phyloP scores from a whole-genome alignment of 2,113 vertebrate genomes.

The Tapirus terrestris region DNA sequence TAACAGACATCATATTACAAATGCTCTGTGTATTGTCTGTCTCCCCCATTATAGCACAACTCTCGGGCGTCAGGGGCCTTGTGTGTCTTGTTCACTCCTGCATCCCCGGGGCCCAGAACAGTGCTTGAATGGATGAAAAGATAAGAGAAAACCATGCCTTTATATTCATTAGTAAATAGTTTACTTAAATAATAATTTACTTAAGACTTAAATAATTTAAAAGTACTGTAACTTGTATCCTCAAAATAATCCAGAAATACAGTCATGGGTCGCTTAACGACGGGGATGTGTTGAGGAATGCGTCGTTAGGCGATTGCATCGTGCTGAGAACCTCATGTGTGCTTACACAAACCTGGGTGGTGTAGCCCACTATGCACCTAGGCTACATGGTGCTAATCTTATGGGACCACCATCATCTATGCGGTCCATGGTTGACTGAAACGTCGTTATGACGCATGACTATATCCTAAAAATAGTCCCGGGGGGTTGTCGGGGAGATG shows the following conservation, averaged over 20 bases:
- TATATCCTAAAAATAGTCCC: not conserved
- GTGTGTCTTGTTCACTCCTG: not conserved
- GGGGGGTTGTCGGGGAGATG: not conserved
- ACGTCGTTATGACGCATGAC: too few relatives aligned
- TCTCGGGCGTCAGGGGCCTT: not conserved
- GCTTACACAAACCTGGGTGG: too few relatives aligned
- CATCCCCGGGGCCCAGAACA: not conserved
- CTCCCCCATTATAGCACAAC: too few relatives aligned
- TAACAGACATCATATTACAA: not conserved
- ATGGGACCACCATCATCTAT: too few relatives aligned
- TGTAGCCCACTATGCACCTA: too few relatives aligned
- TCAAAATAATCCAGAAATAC: not conserved
- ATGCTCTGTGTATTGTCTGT: not conserved
- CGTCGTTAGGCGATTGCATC: too few relatives aligned
- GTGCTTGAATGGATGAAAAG: not conserved
- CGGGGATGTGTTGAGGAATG: too few relatives aligned
- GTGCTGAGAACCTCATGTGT: too few relatives aligned
- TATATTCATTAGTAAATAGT: not conserved
- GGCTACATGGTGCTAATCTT: too few relatives aligned
- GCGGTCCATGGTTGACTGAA: too few relatives aligned
- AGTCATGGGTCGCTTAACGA: too few relatives aligned
- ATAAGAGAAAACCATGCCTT: not conserved
- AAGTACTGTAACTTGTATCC: not conserved
- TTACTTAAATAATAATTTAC: too few relatives aligned
- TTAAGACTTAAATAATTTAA: not conserved